Evolutionary conservation across 2,888 invertebrate species (phyloP), one percentile per base, ranked within the genome.

Genomic region (Caenorhabditis macrosperma): DNA sequence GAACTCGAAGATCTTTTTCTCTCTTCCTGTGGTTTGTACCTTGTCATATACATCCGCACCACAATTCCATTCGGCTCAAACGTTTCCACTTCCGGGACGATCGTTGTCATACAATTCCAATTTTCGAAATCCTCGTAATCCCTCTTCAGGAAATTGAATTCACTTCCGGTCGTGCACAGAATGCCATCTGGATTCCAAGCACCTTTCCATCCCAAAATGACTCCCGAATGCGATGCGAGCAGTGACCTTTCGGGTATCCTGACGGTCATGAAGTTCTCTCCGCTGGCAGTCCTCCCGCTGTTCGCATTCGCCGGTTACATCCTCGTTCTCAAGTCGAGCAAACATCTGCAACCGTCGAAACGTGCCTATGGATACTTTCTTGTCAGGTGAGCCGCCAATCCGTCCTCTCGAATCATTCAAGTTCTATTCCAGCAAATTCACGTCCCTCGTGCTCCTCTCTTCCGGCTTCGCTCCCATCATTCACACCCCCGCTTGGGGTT

Each of bases 381-480:
- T 20, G 24, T 77, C 5, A 63, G 68, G 59, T 57, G 20, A 35
- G 24, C 7, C 7, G 38, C 15, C 12, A 5, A n/a, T n/a, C 5
- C 20, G 30, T 35, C 7, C 7, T 24, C 22, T 22, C 3, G 15
- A 48, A 4, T 61, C 20, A 17, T 5, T 12, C 38, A 38, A 12
- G 28, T 2, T 46, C n/a, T 2, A 30, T 74, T 74, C 6, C 52
- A 74, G 74, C 26, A 74, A 74, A 33, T 66, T 66, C 24, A 17
- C 24, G 9, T 24, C 41, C 22, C 48, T 74, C 1, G 35, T 71
- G 0, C 35, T 69, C 30, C 54, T 77, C 6, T 41, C 50, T 3
- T 50, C 77, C 0, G 77, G 77, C 1, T 57, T 71, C n/a, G 69
- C 77, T 3, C 77, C 77, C 15, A 54, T 66, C 12, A 22, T 77